Conservation (phyloP, 2,888 invertebrate species). For the Netelia inedita region DNA sequence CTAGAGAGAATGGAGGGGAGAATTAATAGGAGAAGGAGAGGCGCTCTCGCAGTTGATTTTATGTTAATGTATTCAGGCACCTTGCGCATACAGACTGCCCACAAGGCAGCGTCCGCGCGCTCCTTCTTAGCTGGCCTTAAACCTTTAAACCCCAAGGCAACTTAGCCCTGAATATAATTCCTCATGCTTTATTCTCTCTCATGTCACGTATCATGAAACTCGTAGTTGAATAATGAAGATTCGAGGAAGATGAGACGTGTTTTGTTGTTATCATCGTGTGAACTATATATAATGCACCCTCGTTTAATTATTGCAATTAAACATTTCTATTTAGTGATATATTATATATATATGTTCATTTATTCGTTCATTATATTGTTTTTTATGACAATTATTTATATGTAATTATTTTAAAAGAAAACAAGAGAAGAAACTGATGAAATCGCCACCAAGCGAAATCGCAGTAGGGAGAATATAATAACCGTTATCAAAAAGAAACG, state of each 20-base stretch:
- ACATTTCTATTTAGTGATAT: background rate
- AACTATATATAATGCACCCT: background rate
- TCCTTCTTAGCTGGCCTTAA: conserved; percentile 74
- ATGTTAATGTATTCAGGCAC: conserved; percentile 78
- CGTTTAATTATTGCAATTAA: background rate
- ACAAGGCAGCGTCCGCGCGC: conserved; percentile 62
- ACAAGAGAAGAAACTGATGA: background rate
- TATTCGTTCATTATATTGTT: background rate
- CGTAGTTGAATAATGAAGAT: conserved; percentile 1
- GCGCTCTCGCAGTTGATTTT: conserved; percentile 65
- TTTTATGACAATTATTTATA: background rate
- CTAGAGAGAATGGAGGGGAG: conserved; percentile 14
- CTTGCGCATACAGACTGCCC: conserved; percentile 70
- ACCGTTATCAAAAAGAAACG: background rate
- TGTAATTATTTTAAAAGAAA: background rate
- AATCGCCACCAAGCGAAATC: background rate
- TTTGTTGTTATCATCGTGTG: background rate
- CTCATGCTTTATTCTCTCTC: conserved; percentile 46
- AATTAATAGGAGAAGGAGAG: conserved; percentile 18
- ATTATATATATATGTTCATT: background rate
- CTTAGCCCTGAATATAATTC: conserved; percentile 58
- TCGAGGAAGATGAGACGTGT: background rate
- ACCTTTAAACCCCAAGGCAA: conserved; percentile 74
- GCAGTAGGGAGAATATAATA: background rate
- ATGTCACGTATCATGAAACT: conserved; percentile 41